These are phyloP conservation scores for Saimiri boliviensis DNA, from an alignment of 2,113 vertebrate species.

Conservation along the genomic window DNA sequence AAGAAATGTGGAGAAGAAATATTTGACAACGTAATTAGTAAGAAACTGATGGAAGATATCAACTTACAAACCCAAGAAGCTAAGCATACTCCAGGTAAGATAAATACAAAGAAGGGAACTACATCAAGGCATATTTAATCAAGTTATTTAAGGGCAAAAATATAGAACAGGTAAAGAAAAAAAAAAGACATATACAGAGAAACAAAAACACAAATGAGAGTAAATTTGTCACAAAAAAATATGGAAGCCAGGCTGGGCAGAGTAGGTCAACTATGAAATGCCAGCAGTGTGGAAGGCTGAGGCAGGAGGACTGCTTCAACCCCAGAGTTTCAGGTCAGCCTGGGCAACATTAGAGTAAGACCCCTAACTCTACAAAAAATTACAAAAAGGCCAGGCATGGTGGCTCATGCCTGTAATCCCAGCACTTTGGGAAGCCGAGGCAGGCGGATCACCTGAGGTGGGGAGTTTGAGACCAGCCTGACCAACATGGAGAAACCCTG, in stretches of 20 bases:
- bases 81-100: not conserved
- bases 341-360: too few relatives aligned
- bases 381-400: too few relatives aligned
- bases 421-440: too few relatives aligned
- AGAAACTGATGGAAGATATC: not conserved
- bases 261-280: too few relatives aligned
- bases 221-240: not conserved
- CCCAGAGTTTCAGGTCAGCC: too few relatives aligned
- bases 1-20: not conserved
- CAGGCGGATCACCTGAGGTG: too few relatives aligned
- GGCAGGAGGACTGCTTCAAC: too few relatives aligned
- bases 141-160: not conserved
- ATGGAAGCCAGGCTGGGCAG: not conserved
- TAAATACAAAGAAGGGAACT: constrained; percentile 13
- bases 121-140: not conserved
- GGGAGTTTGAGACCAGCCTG: too few relatives aligned
- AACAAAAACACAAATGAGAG: not conserved
- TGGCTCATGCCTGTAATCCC: too few relatives aligned
- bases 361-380: too few relatives aligned
- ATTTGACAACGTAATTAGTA: not conserved
- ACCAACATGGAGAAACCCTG: too few relatives aligned
- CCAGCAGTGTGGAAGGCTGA: too few relatives aligned
- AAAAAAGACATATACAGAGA: not conserved
- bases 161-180: not conserved
- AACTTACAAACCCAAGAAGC: not conserved